Base-by-base conservation (phyloP, 2,797 vertebrate genomes). In the Syngnathus rostellatus region DNA sequence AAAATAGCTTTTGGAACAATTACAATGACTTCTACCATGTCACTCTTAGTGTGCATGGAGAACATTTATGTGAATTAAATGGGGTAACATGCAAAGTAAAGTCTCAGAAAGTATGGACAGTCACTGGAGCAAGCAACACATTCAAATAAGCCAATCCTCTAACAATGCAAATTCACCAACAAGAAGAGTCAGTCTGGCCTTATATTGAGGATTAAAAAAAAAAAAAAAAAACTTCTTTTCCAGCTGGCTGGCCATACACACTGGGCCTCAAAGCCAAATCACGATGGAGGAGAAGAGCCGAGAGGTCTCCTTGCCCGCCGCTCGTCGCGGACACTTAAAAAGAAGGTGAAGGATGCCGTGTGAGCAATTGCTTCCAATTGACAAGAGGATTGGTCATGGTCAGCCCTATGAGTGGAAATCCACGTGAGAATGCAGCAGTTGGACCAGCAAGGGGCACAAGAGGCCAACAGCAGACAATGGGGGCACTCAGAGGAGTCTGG, bases 341-440 rank as follows among this genome's bases (percentile, higher is more conserved):
- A 86, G 82, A 90, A 89, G 86, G 85, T 86, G 82, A 85, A 83
- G 78, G 86, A 86, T 86, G 84, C 84, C 80, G 80, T 90, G 87
- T 87, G 85, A 89, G 85, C 87, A 85, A 90, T 89, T 89, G 87
- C 86, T 89, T 89, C 87, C 83, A 84, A 89, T 85, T 88, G 86
- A 89, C 84, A 85, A 31, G 85, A 85, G 86, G 85, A 91, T 88
- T 89, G 86, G 90, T 90, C 89, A 92, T 82, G 85, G 86, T 90
- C 86, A 85, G 83, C 82, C 82, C 89, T 87, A 80, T 69, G 82
- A 86, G 86, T 87, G 78, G 82, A 92, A 92, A 91, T 91, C 90
- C 90, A 88, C 87, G 89, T 90, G 90, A 92, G 91, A 92, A 92
- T 86, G 81, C 83, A 77, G 83, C 77, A 71, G 82, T 86, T 84